Evolutionary conservation across 2,797 vertebrate genomes (phyloP).

Genomic region (Nyctalus aviator): DNA sequence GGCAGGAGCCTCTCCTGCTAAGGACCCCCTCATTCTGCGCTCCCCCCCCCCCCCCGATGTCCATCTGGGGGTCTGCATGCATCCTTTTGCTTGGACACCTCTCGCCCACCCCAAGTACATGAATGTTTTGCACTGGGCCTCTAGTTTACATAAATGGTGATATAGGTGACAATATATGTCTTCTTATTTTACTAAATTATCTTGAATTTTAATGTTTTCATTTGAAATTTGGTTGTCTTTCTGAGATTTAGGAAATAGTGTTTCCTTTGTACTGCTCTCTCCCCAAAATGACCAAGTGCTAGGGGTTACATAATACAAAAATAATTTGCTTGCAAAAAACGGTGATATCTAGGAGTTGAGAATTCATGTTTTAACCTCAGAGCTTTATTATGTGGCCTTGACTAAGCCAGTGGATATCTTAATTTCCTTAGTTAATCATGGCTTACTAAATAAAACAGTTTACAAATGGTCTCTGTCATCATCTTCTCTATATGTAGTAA

Average conservation of each 20-base stretch:
- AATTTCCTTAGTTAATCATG: conserved; percentile 18
- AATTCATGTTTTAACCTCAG: neutral
- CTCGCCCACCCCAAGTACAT: no score
- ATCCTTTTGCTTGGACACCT: no score
- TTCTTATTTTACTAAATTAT: neutral
- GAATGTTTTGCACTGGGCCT: no score
- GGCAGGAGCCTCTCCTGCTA: no score
- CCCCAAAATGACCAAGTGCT: neutral
- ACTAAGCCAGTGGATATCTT: neutral
- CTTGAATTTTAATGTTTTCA: conserved; percentile 42
- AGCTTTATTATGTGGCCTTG: neutral
- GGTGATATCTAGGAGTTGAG: neutral
- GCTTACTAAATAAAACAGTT: neutral
- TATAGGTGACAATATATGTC: neutral
- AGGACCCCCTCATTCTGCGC: no score
- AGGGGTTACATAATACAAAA: conserved; percentile 16
- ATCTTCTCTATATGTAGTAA: neutral
- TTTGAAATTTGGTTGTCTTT: conserved; percentile 22
- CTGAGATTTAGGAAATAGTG: neutral
- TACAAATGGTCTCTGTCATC: neutral
- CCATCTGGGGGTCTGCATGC: no score
- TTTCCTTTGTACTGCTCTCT: neutral
- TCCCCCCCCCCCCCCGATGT: no score
- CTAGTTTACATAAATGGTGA: neutral
- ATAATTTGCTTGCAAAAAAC: neutral